Conservation (phyloP, 2,797 vertebrate species). For the Arnoldichthys spilopterus region DNA sequence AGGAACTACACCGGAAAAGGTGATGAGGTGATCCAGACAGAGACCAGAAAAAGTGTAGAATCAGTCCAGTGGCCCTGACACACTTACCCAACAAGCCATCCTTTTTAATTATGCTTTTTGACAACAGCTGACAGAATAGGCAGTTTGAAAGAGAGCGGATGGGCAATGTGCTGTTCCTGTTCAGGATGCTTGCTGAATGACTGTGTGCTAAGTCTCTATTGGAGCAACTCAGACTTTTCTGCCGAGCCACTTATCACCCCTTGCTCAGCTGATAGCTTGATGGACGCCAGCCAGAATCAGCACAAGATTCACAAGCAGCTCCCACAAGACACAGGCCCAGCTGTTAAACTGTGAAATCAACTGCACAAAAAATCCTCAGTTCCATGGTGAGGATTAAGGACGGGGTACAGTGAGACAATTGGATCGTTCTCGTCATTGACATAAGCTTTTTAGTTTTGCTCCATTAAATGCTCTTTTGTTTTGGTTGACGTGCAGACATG, state of each 20-base stretch:
- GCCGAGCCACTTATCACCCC: constrained; percentile 40
- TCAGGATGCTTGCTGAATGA: constrained; percentile 11
- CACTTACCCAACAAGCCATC: constrained; percentile 22
- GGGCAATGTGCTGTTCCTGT: constrained; percentile 34
- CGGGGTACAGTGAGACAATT: constrained; percentile 1
- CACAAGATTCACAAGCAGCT: constrained; percentile 37
- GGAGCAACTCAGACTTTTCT: constrained; percentile 37
- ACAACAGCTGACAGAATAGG: constrained; percentile 3
- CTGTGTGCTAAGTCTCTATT: neutral
- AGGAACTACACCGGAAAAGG: constrained; percentile 49
- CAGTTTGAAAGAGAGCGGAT: constrained; percentile 15
- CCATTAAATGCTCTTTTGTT: constrained; percentile 7
- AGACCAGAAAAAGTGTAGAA: constrained; percentile 64
- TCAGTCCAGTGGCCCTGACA: no score
- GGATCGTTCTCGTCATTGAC: constrained; percentile 11
- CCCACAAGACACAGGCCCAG: constrained; percentile 40
- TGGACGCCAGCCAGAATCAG: constrained; percentile 43
- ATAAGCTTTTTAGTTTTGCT: constrained; percentile 17
- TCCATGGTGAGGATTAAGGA: neutral
- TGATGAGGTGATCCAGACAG: constrained; percentile 79
- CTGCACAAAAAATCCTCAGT: constrained; percentile 28
- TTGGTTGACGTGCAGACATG: neutral
- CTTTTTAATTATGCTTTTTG: constrained; percentile 29
- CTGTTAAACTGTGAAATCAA: constrained; percentile 45
- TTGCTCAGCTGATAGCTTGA: constrained; percentile 44